phyloP scores from a whole-genome alignment of 2,797 vertebrate genomes.

The Chaunax sp. region DNA sequence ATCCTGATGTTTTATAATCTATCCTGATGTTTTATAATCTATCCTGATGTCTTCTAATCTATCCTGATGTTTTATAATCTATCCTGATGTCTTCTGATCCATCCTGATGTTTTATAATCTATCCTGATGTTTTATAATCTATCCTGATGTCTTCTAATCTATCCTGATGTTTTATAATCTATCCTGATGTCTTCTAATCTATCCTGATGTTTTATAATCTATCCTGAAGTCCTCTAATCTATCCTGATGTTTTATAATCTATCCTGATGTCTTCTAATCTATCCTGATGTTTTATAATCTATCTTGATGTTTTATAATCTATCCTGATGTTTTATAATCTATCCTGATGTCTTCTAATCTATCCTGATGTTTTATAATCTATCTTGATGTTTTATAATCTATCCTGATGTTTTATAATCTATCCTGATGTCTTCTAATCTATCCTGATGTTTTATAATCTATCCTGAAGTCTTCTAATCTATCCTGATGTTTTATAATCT shows the following conservation, averaged over 20 bases:
- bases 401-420: constrained; percentile 1
- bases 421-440: constrained; percentile 1
- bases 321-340: constrained; percentile 1
- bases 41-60: constrained; percentile 1
- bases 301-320: too few relatives aligned
- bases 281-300: constrained; percentile 9
- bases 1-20: constrained; percentile 1
- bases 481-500: constrained; percentile 1
- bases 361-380: constrained; percentile 9
- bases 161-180: constrained; percentile 1
- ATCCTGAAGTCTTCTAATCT: constrained; percentile 1
- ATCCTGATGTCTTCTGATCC: constrained; percentile 1
- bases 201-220: constrained; percentile 1
- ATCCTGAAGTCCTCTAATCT: constrained; percentile 1
- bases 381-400: too few relatives aligned
- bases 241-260: constrained; percentile 1
- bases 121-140: constrained; percentile 1
- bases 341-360: constrained; percentile 1
- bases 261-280: constrained; percentile 1
- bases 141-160: constrained; percentile 1
- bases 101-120: constrained; percentile 1
- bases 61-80: constrained; percentile 1
- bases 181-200: constrained; percentile 1
- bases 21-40: constrained; percentile 1
- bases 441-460: constrained; percentile 1